Base-by-base conservation (phyloP, 2,797 vertebrate genomes). In the Sebastiscus tertius region DNA sequence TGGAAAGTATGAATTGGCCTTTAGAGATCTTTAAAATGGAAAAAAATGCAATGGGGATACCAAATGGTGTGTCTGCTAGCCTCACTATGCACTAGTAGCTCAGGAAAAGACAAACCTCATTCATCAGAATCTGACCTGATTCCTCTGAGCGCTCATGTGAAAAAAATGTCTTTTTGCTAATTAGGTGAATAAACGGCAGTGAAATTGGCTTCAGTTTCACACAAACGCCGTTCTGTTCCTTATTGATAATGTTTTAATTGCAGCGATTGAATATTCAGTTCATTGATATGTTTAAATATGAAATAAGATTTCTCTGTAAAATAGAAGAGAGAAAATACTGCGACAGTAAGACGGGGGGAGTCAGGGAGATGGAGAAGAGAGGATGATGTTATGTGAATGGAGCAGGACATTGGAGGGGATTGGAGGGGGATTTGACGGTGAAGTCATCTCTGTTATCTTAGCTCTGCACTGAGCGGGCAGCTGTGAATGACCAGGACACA, bases 371-470 rank as follows among this genome's bases (percentile, higher is more conserved):
- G 20, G 20, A 64, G 52, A 18, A 26, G 13, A 42, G 60, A 71
- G 42, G 54, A 29, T 29, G 33, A 24, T 16, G 42, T 22, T 46
- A 56, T 71, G 67, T 83, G 55, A 71, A 62, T 39, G 36, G 36
- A 39, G 36, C 36, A 39, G 36, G 36, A 39, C 13, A 39, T 39
- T 14, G 36, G 36, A 39, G 36, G 36, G 36, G 81, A 73, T 63
- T 73, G 73, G 73, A 52, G 52, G 70, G 75, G 64, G 75, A 79
- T 79, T 83, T 79, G 39, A 75, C 42, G 46, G 72, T 66, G 81
- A 75, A 75, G 80, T 76, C 61, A 76, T 75, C 71, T 60, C 58
- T 55, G 64, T 75, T 77, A 74, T 68, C 75, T 82, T 72, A 75
- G 63, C 72, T 49, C 24, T 61, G 68, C 33, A 75, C 42, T 58